Conservation (phyloP, 53 echinoderm and acorn worm genomes). For the Holothuria leucospilota region DNA sequence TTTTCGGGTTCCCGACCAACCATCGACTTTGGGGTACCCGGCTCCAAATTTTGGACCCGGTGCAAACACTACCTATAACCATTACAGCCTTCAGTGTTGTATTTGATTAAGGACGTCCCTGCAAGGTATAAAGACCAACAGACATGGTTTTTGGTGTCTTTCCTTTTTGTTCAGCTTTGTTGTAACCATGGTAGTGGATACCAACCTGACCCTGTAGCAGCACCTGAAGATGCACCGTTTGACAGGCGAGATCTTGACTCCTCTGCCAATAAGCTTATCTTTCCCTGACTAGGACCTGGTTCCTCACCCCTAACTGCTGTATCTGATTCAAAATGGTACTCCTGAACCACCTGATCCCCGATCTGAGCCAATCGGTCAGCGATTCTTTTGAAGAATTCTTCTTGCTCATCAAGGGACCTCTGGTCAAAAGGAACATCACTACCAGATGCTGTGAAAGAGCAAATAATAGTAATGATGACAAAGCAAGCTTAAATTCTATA, state of each 20-base stretch:
- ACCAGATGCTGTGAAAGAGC: constrained; percentile 32
- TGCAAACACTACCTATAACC: too few species aligned
- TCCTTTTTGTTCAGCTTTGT: too few species aligned
- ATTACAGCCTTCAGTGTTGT: too few species aligned
- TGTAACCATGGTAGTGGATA: background rate
- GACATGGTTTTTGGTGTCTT: too few species aligned
- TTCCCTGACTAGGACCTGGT: constrained; percentile 23
- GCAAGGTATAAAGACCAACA: too few species aligned
- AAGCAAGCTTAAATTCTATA: too few species aligned
- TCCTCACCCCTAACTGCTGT: constrained; percentile 36
- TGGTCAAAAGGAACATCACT: constrained; percentile 76
- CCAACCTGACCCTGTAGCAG: constrained; percentile 39
- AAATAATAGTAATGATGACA: background rate
- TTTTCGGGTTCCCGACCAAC: too few species aligned
- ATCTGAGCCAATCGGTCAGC: constrained; percentile 92
- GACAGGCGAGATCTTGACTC: background rate
- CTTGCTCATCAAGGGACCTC: constrained; percentile 71
- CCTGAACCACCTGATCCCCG: constrained; percentile 84
- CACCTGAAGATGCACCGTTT: constrained; percentile 14
- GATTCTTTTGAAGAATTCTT: constrained; percentile 91
- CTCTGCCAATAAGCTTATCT: background rate
- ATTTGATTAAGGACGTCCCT: too few species aligned
- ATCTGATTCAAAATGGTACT: constrained; percentile 69
- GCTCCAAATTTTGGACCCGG: too few species aligned
- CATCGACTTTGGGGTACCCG: too few species aligned